Evolutionary conservation across 1,140 invertebrate genomes (phyloP), one percentile per base, ranked within the genome.

Genomic region (Drosophila seguyi): DNA sequence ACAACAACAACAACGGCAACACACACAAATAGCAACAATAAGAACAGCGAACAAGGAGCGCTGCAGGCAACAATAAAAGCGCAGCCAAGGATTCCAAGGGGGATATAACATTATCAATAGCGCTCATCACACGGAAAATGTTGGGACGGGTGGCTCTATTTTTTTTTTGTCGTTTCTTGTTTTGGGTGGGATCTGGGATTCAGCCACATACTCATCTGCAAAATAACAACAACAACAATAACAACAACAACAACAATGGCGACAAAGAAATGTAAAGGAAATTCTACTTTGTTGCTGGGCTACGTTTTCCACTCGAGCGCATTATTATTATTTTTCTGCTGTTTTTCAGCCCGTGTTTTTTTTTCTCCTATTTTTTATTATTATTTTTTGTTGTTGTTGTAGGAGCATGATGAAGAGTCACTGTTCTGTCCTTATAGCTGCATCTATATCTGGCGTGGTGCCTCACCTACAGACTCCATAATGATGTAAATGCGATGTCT

Each of bases 261-360:
- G 52, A 78, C 44, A 47, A 53, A 57, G 39, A 47, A 66, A 59
- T 50, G 41, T 57, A 71, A 79, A 65, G 75, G 57, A 63, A 84
- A 84, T 62, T 85, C 48, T 73, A 80, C 81, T 80, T 72, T 80
- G 81, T 76, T 80, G 72, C 81, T 58, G 59, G 44, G 71, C 66
- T 66, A 84, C 76, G 81, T 85, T 84, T 84, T 85, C 81, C 81
- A 84, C 72, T 85, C 81, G 81, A 84, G 81, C 81, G 73, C 81
- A 85, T 81, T 81, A 84, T 84, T 81, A 84, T 83, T 75, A 79
- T 79, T 83, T 63, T 44, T 62, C 56, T 50, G 61, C 18, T 61
- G 56, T 55, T 42, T 34, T 60, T 31, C 27, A 34, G 27, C 61
- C 36, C 14, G 14, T 47, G 16, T 25, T 10, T 27, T 18, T 41